phyloP scores from a whole-genome alignment of 2,888 invertebrate genomes.

The Drosophila maculinotata region DNA sequence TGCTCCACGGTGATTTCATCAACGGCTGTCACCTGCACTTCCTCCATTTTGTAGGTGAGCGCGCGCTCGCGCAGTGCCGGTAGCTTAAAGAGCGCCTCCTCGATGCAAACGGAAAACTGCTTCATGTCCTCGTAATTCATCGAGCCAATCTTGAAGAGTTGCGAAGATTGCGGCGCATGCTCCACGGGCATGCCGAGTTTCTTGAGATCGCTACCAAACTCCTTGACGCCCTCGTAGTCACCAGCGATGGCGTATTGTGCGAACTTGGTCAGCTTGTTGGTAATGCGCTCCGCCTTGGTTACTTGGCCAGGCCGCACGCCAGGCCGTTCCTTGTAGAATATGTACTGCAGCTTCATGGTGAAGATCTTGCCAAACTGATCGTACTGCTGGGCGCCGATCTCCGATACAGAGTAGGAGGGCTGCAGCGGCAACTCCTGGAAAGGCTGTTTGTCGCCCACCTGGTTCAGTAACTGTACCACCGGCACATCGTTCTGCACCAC shows the following conservation, averaged over 20 bases:
- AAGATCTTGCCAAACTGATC: conserved; percentile 99
- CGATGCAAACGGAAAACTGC: conserved; percentile 95
- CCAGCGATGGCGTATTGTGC: conserved; percentile 97
- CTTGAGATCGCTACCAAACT: conserved; percentile 95
- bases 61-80: conserved; percentile 94
- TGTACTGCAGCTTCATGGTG: conserved; percentile 97
- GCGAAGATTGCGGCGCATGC: conserved; percentile 98
- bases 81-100: conserved; percentile 95
- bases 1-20: conserved; percentile 96
- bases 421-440: conserved; percentile 97
- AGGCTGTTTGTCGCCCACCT: conserved; percentile 93
- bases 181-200: conserved; percentile 98
- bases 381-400: conserved; percentile 97
- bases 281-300: conserved; percentile 95
- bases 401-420: conserved; percentile 97
- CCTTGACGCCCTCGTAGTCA: conserved; percentile 96
- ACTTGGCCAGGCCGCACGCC: conserved; percentile 98
- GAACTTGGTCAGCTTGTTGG: conserved; percentile 96
- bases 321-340: conserved; percentile 98
- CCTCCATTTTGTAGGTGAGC: conserved; percentile 97
- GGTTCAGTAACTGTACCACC: conserved; percentile 93
- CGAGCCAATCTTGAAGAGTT: conserved; percentile 97
- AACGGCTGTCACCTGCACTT: conserved; percentile 96
- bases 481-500: conserved; percentile 92
- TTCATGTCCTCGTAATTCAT: conserved; percentile 95